These are phyloP conservation scores for Brachyopa scutellaris DNA, from an alignment of 2,888 invertebrate species.

Conservation along the genomic window DNA sequence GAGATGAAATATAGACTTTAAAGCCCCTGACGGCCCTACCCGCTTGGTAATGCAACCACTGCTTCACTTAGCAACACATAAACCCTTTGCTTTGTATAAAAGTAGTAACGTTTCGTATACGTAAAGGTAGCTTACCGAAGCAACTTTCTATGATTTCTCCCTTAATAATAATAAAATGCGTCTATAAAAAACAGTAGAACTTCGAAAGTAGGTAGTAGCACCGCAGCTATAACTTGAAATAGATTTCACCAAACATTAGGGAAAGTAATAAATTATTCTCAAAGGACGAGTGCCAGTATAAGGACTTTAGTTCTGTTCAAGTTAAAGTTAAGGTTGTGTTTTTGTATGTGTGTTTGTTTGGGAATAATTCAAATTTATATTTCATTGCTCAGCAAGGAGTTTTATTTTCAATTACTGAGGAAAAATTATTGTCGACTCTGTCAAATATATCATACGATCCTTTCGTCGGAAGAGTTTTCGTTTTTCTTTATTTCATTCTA, in stretches of 20 bases:
- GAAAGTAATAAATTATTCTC: slow-evolving; percentile 59
- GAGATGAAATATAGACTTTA: no score
- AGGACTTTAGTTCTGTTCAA: slow-evolving; percentile 42
- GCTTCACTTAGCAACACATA: neutral
- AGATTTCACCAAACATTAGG: slow-evolving; percentile 56
- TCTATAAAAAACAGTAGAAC: slow-evolving; percentile 37
- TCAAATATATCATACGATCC: no score
- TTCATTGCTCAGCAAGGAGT: no score
- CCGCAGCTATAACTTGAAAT: slow-evolving; percentile 41
- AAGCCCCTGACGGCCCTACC: no score
- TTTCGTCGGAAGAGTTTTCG: no score
- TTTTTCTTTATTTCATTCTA: no score
- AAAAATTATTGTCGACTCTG: no score
- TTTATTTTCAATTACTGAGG: no score
- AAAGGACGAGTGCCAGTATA: slow-evolving; percentile 19
- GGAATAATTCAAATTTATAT: no score
- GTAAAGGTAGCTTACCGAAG: no score
- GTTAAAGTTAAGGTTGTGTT: slow-evolving; percentile 9
- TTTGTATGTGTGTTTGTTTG: slow-evolving; percentile 3
- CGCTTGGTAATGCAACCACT: neutral
- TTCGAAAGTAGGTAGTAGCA: no score
- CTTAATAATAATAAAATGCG: slow-evolving; percentile 9
- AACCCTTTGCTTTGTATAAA: slow-evolving; percentile 3
- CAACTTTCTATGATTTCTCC: neutral
- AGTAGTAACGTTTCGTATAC: no score